Conservation (phyloP, 2,888 invertebrate species). For the Platerodrilus igneus region DNA sequence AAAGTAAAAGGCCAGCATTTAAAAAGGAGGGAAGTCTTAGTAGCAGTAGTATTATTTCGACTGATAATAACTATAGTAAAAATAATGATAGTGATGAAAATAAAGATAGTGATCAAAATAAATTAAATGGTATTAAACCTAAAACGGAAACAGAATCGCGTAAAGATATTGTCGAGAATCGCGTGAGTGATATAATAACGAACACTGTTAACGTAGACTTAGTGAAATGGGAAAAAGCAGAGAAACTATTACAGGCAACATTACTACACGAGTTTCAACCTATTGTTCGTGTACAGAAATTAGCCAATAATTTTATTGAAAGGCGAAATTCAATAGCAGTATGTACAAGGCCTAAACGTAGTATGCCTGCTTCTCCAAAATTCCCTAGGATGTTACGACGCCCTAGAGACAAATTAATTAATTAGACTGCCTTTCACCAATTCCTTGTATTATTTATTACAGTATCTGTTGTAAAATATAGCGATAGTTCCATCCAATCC, state of each 20-base stretch:
- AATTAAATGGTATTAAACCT: no score
- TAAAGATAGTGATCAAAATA: constrained; percentile 8
- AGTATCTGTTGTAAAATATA: constrained; percentile 12
- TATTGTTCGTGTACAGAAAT: constrained; percentile 62
- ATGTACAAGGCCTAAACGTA: constrained; percentile 28
- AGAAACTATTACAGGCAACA: constrained; percentile 40
- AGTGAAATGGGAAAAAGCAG: constrained; percentile 37
- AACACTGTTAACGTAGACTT: constrained; percentile 32
- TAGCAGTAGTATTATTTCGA: constrained; percentile 44
- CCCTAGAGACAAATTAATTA: constrained; percentile 37
- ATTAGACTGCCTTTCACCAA: constrained; percentile 20
- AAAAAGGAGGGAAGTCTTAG: constrained; percentile 35
- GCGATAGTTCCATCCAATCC: constrained; percentile 21
- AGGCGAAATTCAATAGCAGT: constrained; percentile 32
- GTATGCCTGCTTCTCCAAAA: constrained; percentile 41
- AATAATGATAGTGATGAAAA: constrained; percentile 21
- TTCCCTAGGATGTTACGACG: constrained; percentile 44
- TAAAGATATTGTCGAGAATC: constrained; percentile 34
- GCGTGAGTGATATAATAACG: constrained; percentile 25
- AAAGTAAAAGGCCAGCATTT: constrained; percentile 42
- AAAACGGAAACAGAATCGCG: constrained; percentile 25
- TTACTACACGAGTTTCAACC: constrained; percentile 53
- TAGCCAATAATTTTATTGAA: constrained; percentile 47
- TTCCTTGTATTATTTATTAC: constrained; percentile 20
- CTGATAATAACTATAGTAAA: constrained; percentile 27